phyloP scores from a whole-genome alignment of 2,888 invertebrate genomes.

The Corbicula japonica region DNA sequence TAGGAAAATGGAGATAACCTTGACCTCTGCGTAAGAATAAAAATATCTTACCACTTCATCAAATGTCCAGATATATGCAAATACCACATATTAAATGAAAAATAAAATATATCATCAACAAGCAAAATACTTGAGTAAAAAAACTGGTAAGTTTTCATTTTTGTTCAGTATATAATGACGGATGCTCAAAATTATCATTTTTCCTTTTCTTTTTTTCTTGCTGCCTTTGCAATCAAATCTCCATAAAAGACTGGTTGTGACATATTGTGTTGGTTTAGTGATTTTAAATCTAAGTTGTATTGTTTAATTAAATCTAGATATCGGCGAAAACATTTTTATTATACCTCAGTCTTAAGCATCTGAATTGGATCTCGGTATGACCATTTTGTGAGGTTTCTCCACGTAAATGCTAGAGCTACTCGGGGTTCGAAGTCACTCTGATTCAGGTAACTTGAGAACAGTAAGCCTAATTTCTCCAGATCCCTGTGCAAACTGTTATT shows the following conservation, averaged over 20 bases:
- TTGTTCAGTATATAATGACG: too few species aligned
- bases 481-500: constrained; percentile 19
- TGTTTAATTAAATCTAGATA: not conserved
- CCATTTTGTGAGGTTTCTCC: constrained; percentile 16
- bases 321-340: not conserved
- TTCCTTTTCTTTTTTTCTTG: not conserved
- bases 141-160: too few species aligned
- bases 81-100: too few species aligned
- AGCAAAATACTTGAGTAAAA: too few species aligned
- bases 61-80: too few species aligned
- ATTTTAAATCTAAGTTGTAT: not conserved
- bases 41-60: too few species aligned
- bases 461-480: constrained; percentile 5
- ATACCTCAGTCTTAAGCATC: constrained; percentile 13
- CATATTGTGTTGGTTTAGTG: not conserved
- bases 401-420: constrained; percentile 13
- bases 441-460: not conserved
- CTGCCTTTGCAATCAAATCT: constrained; percentile 9
- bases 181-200: too few species aligned
- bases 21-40: too few species aligned
- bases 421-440: constrained; percentile 15
- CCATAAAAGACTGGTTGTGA: not conserved
- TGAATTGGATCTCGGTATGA: not conserved
- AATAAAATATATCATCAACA: too few species aligned
- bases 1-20: too few species aligned